A percentile compares a stretch with the other conserved stretches of the same genome.
These are phyloP conservation scores for Athalia cordata DNA, from an alignment of 2,888 invertebrate species.

Conservation along the genomic window DNA sequence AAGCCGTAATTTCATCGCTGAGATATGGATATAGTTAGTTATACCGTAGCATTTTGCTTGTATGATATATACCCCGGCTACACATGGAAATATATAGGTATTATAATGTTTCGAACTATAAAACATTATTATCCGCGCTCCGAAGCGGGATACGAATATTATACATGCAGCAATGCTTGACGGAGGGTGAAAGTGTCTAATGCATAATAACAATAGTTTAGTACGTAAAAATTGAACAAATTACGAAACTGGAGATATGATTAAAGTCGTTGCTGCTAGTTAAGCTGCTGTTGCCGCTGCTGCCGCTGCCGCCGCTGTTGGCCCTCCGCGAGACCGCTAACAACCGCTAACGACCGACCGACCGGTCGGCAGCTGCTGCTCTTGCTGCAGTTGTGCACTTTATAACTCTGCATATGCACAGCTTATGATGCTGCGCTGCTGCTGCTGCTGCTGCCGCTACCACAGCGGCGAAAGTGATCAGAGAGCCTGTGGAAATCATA, in stretches of 20 bases:
- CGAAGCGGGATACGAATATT: too few species aligned
- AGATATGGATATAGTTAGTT: background rate
- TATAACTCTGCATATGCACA: too few species aligned
- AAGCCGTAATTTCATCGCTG: constrained; percentile 29
- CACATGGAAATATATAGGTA: background rate
- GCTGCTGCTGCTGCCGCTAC: background rate
- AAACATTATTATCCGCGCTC: background rate
- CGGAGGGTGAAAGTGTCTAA: constrained; percentile 40
- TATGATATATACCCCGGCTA: background rate
- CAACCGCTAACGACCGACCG: constrained; percentile 38
- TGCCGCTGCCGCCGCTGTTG: background rate
- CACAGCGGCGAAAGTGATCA: constrained; percentile 23
- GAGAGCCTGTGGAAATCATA: constrained; percentile 1
- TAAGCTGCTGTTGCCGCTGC: background rate
- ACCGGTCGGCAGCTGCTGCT: constrained; percentile 24
- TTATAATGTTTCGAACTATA: too few species aligned
- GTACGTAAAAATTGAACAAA: constrained; percentile 39
- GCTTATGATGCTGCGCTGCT: too few species aligned
- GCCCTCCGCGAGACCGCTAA: constrained; percentile 41
- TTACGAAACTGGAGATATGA: constrained; percentile 42
- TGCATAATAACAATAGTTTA: constrained; percentile 26
- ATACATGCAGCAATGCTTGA: background rate
- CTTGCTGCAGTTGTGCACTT: too few species aligned
- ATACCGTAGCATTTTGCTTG: background rate
- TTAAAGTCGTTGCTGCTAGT: background rate